phyloP scores from a whole-genome alignment of 2,888 invertebrate species.

The Seira musarum region DNA sequence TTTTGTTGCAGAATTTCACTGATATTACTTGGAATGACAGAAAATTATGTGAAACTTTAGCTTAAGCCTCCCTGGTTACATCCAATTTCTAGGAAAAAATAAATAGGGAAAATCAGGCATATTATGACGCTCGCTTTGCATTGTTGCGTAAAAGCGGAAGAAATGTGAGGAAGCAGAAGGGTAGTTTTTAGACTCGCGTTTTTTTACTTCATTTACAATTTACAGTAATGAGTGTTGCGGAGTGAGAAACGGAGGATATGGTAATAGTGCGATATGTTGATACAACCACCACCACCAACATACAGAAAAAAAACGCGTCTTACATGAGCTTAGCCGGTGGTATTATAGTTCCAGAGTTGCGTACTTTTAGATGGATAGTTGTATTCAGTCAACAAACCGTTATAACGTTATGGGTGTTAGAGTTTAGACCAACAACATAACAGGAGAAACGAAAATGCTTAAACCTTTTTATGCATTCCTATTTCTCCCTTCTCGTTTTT shows the following conservation, averaged over 20 bases:
- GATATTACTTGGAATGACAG: neutral
- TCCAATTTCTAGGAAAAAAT: no score
- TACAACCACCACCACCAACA: slow-evolving; percentile 16
- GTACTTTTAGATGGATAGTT: neutral
- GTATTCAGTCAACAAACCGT: slow-evolving; percentile 38
- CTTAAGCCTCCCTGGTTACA: neutral
- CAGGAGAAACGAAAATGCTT: neutral
- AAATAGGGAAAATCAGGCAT: neutral
- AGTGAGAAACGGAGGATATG: slow-evolving; percentile 32
- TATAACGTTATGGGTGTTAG: slow-evolving; percentile 37
- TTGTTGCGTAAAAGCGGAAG: neutral
- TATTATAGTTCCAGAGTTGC: no score
- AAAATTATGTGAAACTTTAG: neutral
- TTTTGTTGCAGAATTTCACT: neutral
- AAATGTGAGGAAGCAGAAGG: neutral
- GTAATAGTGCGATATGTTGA: slow-evolving; percentile 39
- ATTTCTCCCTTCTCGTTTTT: neutral
- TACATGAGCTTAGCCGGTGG: neutral
- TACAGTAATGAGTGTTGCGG: neutral
- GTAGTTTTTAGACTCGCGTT: neutral
- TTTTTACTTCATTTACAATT: neutral
- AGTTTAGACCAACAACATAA: slow-evolving; percentile 19
- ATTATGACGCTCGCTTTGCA: neutral
- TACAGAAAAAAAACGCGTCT: neutral
- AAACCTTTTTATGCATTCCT: slow-evolving; percentile 2